Base-by-base conservation (phyloP, 2,113 vertebrate genomes). In the Vicugna pacos region DNA sequence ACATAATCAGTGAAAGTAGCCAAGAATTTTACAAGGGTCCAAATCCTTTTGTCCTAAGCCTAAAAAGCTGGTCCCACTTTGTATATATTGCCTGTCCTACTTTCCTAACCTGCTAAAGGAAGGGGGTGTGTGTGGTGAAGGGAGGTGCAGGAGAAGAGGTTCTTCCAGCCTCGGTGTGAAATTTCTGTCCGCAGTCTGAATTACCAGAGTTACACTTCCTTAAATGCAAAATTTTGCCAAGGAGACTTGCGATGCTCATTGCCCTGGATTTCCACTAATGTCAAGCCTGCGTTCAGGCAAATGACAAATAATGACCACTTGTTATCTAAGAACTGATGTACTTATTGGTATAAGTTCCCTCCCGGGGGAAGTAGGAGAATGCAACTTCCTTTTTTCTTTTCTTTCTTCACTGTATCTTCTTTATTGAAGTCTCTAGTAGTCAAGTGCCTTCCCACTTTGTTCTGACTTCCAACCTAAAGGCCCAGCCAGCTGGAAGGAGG, bases 1-100 rank as follows among this genome's bases (percentile, higher is more conserved):
- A 62, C 26, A 80, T 58, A 94, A 67, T 75, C 60, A 32, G 6
- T 32, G 30, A 80, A 89, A 84, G 20, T 26, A 91, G 38, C 20
- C 35, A 54, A 91, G 42, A 76, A 84, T 28, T 28, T 87, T 73
- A 81, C 1, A 52, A 22, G 19, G 42, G 5, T 32, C 38, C 69
- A 52, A 52, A 62, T 26, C 8, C 38, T 91, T 15, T 20, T 35
- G 22, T 69, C 32, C 38, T 67, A 82, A 32, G 58, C 88, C 42
- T 60, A 46, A 30, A 69, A 87, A 10, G 1, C 7, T 75, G 14
- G 5, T 32, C 54, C 13, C 6, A 9, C 24, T 76, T 65, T 38
- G 24, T n/a, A 20, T 28, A 20, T 70, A 28, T 38, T 46, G 1
- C 22, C 52, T 56, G 12, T 82, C 20, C 15, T 46, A 72, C 24